Evolutionary conservation across 2,888 invertebrate genomes (phyloP).

Genomic region (Branchellion lobata): DNA sequence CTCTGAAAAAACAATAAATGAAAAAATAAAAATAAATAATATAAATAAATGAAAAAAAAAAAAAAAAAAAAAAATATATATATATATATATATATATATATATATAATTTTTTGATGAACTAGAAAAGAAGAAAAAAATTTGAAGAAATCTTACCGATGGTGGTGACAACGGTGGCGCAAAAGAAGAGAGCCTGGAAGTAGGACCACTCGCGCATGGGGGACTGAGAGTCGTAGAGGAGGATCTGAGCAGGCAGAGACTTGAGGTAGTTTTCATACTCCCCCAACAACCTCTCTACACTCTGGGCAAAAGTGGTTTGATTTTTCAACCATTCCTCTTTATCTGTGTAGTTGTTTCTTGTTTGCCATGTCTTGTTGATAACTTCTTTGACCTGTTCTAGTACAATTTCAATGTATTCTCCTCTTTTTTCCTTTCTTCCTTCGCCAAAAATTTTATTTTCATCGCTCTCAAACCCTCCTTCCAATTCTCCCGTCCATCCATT

Average conservation of each 20-base stretch:
- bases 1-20: no score
- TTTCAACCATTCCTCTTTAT: not conserved
- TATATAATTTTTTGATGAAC: no score
- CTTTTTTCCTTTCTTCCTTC: no score
- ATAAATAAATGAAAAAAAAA: not conserved
- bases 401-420: not conserved
- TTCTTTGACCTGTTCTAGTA: not conserved
- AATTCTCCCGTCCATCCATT: not conserved
- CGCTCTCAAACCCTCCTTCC: no score
- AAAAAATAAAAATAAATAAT: no score
- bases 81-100: no score
- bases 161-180: conserved; percentile 63
- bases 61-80: not conserved
- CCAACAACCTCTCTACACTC: conserved; percentile 66
- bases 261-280: conserved; percentile 82
- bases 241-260: conserved; percentile 73
- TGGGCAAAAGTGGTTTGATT: not conserved
- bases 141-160: no score
- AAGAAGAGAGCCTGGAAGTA: conserved; percentile 63
- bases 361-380: not conserved
- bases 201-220: conserved; percentile 67
- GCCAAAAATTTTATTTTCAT: no score
- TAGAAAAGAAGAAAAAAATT: conserved; percentile 60
- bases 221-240: conserved; percentile 79
- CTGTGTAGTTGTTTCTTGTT: not conserved